Percentiles rank a stretch among this genome's conserved stretches.
Conservation (phyloP, 2,797 vertebrate species). For the Okamejei kenojei region DNA sequence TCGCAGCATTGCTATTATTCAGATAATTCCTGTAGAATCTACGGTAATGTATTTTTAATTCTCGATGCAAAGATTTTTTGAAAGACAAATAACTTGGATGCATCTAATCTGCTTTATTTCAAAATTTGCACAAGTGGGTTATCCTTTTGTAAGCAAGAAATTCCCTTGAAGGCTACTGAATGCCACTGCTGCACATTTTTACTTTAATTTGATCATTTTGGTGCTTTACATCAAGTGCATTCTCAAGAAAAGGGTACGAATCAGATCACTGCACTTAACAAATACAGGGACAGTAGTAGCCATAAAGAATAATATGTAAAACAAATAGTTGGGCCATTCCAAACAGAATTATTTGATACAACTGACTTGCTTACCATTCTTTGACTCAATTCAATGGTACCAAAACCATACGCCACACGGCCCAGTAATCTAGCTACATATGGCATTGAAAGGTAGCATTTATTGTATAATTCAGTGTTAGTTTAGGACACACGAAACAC, state of each 20-base stretch:
- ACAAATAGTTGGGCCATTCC: not conserved
- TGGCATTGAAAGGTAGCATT: not conserved
- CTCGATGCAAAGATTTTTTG: not conserved
- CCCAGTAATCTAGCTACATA: not conserved
- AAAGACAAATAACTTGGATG: conserved; percentile 10
- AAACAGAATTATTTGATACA: not conserved
- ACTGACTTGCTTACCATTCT: conserved; percentile 15
- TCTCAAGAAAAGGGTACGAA: not conserved
- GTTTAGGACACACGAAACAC: not conserved
- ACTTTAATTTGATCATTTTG: not conserved
- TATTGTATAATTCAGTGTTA: not conserved
- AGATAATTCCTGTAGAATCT: not conserved
- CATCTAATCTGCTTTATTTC: not conserved
- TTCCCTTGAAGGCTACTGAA: not conserved
- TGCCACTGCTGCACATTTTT: not conserved
- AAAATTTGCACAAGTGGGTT: not conserved
- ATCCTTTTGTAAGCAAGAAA: conserved; percentile 9
- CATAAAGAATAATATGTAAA: not conserved
- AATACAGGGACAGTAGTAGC: conserved; percentile 6
- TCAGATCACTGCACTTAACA: conserved; percentile 2
- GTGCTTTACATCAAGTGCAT: conserved; percentile 11
- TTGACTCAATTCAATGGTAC: not conserved
- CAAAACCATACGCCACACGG: not conserved
- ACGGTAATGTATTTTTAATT: not conserved
- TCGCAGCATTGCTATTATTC: not conserved